These are phyloP conservation scores for Coelopa pilipes DNA, from an alignment of 2,888 invertebrate genomes.

Conservation along the genomic window DNA sequence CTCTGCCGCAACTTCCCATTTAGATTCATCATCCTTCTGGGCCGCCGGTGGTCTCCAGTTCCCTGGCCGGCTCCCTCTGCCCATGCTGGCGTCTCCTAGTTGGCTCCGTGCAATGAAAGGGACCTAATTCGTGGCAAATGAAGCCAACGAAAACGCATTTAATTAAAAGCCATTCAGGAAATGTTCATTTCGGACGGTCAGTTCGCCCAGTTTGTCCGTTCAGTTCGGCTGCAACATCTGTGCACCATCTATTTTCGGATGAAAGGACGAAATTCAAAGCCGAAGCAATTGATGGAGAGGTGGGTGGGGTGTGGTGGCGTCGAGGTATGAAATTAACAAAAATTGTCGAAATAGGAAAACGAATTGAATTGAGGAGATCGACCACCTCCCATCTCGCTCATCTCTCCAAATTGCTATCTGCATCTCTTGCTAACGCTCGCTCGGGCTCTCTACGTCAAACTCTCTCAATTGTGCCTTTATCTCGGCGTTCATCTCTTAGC, in stretches of 20 bases:
- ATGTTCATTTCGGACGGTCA: conserved; percentile 11
- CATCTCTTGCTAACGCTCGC: too few relatives aligned
- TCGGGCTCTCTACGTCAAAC: too few relatives aligned
- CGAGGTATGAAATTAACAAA: neutral
- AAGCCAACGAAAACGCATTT: conserved; percentile 27
- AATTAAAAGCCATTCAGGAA: conserved; percentile 25
- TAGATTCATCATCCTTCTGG: too few relatives aligned
- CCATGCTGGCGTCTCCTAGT: too few relatives aligned
- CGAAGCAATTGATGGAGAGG: neutral
- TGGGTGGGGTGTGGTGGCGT: neutral
- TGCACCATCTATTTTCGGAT: too few relatives aligned
- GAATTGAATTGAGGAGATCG: conserved; percentile 17
- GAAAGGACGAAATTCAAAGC: neutral
- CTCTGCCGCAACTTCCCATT: too few relatives aligned
- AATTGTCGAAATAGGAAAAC: conserved; percentile 15
- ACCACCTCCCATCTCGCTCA: too few relatives aligned
- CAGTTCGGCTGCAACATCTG: neutral
- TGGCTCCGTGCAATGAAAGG: conserved; percentile 12
- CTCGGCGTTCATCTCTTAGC: too few relatives aligned
- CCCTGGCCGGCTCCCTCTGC: too few relatives aligned
- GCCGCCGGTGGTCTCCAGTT: too few relatives aligned
- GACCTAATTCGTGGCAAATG: conserved; percentile 21
- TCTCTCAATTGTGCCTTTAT: too few relatives aligned
- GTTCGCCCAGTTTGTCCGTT: neutral
- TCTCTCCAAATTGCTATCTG: too few relatives aligned